phyloP scores from a whole-genome alignment of 2,113 vertebrate genomes.

The Nanorana parkeri region DNA sequence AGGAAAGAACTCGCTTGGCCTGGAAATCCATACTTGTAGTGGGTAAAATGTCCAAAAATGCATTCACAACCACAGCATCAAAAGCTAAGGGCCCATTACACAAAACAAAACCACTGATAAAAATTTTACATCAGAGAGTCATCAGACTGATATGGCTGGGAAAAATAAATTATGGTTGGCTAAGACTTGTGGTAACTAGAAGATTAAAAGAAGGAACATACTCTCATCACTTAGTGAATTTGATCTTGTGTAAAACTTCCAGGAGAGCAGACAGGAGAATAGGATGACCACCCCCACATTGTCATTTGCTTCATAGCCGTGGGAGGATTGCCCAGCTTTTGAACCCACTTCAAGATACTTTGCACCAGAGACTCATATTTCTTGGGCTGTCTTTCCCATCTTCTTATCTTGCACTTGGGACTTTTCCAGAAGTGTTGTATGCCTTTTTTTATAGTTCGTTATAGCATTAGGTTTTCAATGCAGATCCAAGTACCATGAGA shows the following conservation, averaged over 20 bases:
- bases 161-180: no score
- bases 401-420: neutral
- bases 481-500: no score
- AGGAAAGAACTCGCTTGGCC: no score
- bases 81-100: no score
- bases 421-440: neutral
- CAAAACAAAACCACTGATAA: no score
- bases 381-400: no score
- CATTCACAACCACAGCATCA: no score
- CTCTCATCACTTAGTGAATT: neutral
- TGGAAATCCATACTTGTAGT: no score
- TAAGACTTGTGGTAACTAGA: neutral
- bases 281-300: conserved; percentile 4
- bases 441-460: neutral
- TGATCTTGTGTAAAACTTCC: conserved; percentile 9
- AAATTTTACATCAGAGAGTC: no score
- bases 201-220: conserved; percentile 9
- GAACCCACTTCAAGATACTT: conserved; percentile 30
- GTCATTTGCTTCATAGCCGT: neutral
- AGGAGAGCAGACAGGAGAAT: neutral
- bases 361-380: conserved; percentile 3
- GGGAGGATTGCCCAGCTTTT: conserved; percentile 22
- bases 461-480: no score
- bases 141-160: no score
- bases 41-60: no score